Percentiles rank a stretch among this genome's conserved stretches.
These are phyloP conservation scores for Esox masquinongy DNA, from an alignment of 2,797 vertebrate genomes.

Conservation along the genomic window DNA sequence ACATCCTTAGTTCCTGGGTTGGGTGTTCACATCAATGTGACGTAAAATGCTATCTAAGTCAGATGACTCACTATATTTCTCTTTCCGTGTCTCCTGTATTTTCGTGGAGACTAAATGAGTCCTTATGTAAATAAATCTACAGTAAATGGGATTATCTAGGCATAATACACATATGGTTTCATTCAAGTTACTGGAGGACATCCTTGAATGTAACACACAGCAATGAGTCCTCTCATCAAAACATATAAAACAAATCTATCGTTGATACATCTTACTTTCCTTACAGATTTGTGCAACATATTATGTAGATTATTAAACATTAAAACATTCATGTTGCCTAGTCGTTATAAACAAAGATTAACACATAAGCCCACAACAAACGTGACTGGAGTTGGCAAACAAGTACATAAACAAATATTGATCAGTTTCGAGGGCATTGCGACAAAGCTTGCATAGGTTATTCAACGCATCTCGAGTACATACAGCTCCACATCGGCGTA, in stretches of 20 bases:
- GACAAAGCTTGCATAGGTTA: not conserved
- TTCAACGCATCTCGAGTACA: not conserved
- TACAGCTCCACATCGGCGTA: no score
- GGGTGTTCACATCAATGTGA: no score
- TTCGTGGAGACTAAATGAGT: not conserved
- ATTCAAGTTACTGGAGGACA: not conserved
- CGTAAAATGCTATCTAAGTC: no score
- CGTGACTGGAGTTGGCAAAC: no score
- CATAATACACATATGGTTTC: not conserved
- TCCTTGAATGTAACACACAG: no score
- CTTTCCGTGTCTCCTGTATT: constrained; percentile 6
- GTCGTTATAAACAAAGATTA: no score
- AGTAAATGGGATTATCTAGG: not conserved
- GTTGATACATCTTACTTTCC: not conserved
- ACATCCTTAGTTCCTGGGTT: no score
- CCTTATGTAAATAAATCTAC: not conserved
- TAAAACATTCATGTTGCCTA: not conserved
- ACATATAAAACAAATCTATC: not conserved
- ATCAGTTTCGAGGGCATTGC: no score
- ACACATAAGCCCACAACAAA: no score
- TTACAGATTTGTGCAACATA: not conserved
- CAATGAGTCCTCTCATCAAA: no score
- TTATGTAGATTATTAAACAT: not conserved
- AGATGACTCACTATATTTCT: no score
- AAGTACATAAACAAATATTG: no score